These are phyloP conservation scores for Seriola dumerili DNA, from an alignment of 2,113 vertebrate species.

Conservation along the genomic window DNA sequence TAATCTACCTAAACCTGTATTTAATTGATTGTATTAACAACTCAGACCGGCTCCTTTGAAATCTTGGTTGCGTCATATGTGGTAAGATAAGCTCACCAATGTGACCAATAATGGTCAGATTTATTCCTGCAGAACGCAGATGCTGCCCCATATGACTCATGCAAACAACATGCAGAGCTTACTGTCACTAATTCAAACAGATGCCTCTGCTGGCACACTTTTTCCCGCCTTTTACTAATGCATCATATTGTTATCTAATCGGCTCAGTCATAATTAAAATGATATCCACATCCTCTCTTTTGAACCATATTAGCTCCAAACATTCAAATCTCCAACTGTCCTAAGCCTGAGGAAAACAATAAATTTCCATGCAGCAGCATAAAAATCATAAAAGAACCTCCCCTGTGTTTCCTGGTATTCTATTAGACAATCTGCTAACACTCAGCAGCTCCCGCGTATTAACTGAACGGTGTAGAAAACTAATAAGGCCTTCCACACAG, in stretches of 20 bases:
- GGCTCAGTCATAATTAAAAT: constrained; percentile 72
- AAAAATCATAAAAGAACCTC: not conserved
- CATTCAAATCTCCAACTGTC: constrained; percentile 62
- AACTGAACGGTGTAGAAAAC: not conserved
- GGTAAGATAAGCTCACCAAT: constrained; percentile 32
- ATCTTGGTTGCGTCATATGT: constrained; percentile 22
- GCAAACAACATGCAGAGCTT: constrained; percentile 57
- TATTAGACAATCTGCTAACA: constrained; percentile 26
- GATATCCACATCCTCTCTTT: constrained; percentile 67
- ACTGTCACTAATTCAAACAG: constrained; percentile 55
- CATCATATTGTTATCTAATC: constrained; percentile 73
- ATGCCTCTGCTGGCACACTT: constrained; percentile 51
- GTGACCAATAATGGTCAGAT: constrained; percentile 56
- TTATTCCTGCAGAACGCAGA: constrained; percentile 62
- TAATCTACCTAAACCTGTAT: constrained; percentile 22
- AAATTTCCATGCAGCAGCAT: constrained; percentile 26
- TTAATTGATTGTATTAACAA: constrained; percentile 5
- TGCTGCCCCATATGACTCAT: constrained; percentile 70
- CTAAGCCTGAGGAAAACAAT: constrained; percentile 68
- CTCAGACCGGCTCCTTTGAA: not conserved
- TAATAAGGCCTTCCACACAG: constrained; percentile 17
- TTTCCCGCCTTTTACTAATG: constrained; percentile 67
- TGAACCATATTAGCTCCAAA: constrained; percentile 47
- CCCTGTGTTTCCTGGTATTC: not conserved
- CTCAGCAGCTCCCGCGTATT: not conserved